These are phyloP conservation scores for Microcebus murinus DNA, from an alignment of 2,113 vertebrate species.

Conservation along the genomic window DNA sequence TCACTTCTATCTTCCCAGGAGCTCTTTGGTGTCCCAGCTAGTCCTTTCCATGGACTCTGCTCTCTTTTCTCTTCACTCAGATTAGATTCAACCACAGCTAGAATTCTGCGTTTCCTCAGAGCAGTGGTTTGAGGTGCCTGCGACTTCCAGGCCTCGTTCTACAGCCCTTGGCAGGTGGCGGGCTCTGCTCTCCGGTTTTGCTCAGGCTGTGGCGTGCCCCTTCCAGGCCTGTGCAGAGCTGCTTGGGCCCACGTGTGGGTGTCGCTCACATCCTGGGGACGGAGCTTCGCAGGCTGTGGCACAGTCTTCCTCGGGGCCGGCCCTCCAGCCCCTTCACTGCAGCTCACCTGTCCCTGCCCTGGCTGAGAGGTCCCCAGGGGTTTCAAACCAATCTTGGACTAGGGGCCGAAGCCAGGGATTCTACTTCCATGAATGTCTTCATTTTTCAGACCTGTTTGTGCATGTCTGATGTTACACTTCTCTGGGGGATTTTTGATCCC, in stretches of 20 bases:
- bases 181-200: neutral
- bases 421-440: neutral
- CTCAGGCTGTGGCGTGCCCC: rapidly evolving
- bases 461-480: neutral
- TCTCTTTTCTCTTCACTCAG: neutral
- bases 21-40: neutral
- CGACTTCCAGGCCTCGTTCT: neutral
- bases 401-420: neutral
- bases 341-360: neutral
- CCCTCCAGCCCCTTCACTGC: neutral
- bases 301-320: neutral
- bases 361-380: neutral
- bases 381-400: neutral
- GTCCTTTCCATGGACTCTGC: neutral
- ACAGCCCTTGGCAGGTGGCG: rapidly evolving
- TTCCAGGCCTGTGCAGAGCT: neutral
- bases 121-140: neutral
- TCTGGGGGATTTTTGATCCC: neutral
- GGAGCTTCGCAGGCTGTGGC: neutral
- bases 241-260: neutral
- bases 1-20: neutral
- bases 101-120: neutral
- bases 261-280: neutral
- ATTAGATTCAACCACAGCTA: neutral
- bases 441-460: neutral